phyloP scores from a whole-genome alignment of 2,888 invertebrate genomes.

The Lucinisca nassula region DNA sequence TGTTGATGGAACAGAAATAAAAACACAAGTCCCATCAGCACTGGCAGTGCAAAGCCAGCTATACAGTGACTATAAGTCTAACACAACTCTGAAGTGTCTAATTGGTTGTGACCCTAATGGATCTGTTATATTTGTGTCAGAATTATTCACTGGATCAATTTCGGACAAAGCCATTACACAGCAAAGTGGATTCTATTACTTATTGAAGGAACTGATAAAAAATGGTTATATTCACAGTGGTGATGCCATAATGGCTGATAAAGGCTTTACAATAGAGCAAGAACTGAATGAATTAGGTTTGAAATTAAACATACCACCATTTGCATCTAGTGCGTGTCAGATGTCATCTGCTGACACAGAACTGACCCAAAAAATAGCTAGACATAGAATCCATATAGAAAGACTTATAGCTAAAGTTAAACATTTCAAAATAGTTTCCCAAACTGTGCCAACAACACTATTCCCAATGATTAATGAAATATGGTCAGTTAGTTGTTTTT shows the following conservation, averaged over 20 bases:
- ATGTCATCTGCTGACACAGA: background rate
- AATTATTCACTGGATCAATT: too few species aligned
- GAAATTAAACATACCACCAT: slow-evolving; percentile 23
- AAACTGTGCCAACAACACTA: slow-evolving; percentile 1
- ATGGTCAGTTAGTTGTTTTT: slow-evolving; percentile 14
- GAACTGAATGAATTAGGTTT: slow-evolving; percentile 14
- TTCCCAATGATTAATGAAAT: slow-evolving; percentile 19
- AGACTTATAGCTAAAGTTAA: slow-evolving; percentile 24
- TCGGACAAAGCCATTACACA: too few species aligned
- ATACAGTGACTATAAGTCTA: slow-evolving; percentile 48
- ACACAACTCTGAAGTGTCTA: slow-evolving; percentile 44
- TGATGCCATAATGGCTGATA: slow-evolving; percentile 29
- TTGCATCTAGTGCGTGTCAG: background rate
- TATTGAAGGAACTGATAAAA: slow-evolving; percentile 2
- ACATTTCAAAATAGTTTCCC: background rate
- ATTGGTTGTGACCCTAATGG: slow-evolving; percentile 53
- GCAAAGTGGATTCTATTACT: too few species aligned
- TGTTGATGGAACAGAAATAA: slow-evolving; percentile 58
- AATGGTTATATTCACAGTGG: slow-evolving; percentile 1
- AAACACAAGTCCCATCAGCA: slow-evolving; percentile 40
- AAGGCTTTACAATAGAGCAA: slow-evolving; percentile 21
- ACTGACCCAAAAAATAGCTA: slow-evolving; percentile 18
- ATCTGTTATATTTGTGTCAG: slow-evolving; percentile 33
- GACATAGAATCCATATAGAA: slow-evolving; percentile 27
- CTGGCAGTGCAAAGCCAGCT: slow-evolving; percentile 40